These are phyloP conservation scores for Nysson spinosus DNA, from an alignment of 2,888 invertebrate species.

Conservation along the genomic window DNA sequence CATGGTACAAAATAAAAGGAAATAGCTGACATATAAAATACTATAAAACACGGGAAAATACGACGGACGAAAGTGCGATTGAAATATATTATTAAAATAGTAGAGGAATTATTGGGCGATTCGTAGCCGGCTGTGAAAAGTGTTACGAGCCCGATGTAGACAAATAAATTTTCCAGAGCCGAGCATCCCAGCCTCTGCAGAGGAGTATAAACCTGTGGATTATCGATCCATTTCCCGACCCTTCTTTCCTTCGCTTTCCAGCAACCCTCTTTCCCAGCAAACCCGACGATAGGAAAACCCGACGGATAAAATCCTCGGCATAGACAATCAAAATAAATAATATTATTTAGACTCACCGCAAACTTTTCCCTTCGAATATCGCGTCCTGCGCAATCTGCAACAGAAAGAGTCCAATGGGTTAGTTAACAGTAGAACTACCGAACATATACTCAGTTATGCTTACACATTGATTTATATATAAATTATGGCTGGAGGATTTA, in stretches of 20 bases:
- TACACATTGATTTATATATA: too few species aligned
- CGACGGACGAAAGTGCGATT: constrained; percentile 7
- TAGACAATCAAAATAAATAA: constrained; percentile 3
- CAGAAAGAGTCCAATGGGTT: too few species aligned
- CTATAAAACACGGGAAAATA: background rate
- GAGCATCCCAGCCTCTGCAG: constrained; percentile 21
- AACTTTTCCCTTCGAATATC: constrained; percentile 18
- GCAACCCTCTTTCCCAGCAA: background rate
- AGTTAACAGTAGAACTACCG: too few species aligned
- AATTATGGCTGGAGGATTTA: too few species aligned
- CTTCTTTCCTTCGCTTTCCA: constrained; percentile 8
- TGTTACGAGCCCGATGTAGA: constrained; percentile 45
- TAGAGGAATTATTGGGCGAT: constrained; percentile 39
- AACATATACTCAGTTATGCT: too few species aligned
- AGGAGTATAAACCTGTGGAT: constrained; percentile 50
- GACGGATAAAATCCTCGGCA: background rate
- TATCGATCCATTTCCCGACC: constrained; percentile 48
- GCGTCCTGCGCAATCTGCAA: constrained; percentile 17
- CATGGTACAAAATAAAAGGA: too few species aligned
- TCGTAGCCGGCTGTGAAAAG: constrained; percentile 27
- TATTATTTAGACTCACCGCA: constrained; percentile 12
- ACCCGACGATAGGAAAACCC: background rate
- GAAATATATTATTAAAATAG: constrained; percentile 44
- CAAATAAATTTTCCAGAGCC: constrained; percentile 50
- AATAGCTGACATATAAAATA: too few species aligned